Evolutionary conservation across 2,888 invertebrate species (phyloP).

Genomic region (Loripinus fragilis): DNA sequence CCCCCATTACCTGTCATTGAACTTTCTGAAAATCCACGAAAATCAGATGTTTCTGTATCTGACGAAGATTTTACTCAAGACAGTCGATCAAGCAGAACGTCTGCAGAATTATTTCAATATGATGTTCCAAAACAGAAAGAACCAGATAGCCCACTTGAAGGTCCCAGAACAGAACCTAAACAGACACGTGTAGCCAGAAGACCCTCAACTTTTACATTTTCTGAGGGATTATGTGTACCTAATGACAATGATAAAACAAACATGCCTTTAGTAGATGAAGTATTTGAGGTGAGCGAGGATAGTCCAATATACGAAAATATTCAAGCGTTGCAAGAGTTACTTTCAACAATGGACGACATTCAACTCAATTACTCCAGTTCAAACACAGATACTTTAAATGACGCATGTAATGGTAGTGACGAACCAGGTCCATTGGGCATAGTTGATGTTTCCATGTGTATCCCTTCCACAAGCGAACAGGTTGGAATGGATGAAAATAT

Average conservation of each 20-base stretch:
- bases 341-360: conserved; percentile 4
- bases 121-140: conserved; percentile 52
- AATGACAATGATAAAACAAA: background rate
- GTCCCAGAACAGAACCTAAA: background rate
- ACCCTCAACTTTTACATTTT: conserved; percentile 61
- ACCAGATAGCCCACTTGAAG: background rate
- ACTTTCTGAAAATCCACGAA: conserved; percentile 6
- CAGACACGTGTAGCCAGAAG: conserved; percentile 20
- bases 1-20: conserved; percentile 39
- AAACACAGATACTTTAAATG: background rate
- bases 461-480: background rate
- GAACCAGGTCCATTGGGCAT: background rate
- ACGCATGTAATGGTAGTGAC: background rate
- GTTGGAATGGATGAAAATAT: background rate
- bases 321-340: conserved; percentile 48
- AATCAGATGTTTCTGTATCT: conserved; percentile 26
- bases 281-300: conserved; percentile 8
- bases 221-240: conserved; percentile 31
- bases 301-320: conserved; percentile 63
- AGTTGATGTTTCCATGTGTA: background rate
- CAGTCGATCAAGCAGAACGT: conserved; percentile 15
- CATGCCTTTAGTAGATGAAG: background rate
- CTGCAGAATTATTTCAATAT: conserved; percentile 46
- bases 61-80: conserved; percentile 31
- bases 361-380: conserved; percentile 3